Evolutionary conservation across 1,140 invertebrate species (phyloP), one percentile per base, ranked within the genome.

Genomic region (Lordiphosa mommai): DNA sequence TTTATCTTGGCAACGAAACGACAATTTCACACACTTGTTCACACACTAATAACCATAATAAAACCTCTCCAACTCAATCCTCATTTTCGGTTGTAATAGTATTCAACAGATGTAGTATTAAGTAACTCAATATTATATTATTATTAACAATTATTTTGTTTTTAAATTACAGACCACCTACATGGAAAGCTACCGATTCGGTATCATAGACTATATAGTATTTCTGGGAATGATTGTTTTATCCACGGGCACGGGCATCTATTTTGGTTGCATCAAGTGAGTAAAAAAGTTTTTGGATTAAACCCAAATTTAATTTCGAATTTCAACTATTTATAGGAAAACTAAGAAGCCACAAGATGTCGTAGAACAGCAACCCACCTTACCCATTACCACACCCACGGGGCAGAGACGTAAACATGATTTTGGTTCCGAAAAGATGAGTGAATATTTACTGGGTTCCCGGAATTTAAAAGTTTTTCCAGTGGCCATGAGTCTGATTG

Each of bases 401-500:
- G 38, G 58, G 32, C 65, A 8, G 50, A 50, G 43, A n/a, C 61
- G 61, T 1, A 69, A 56, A 34, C 52, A 84, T 57, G 82, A 89
- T 58, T 89, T 89, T 46, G 88, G 88, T 40, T 89, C 88, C 34
- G 67, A 74, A 59, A 88, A 87, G 51, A 85, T 93, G 58, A 90
- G 91, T 56, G 94, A 95, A 72, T 95, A 95, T 88, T 89, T 95
- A 52, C 91, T 95, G 30, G 95, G 94, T 16, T 93, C 93, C 51
- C 92, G 91, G 61, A 91, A 92, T 49, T 91, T 96, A 90, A 92
- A 92, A 48, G 92, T 94, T 6, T 94, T 95, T 74, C 95, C 95
- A 0, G 94, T 96, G 14, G 92, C 95, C n/a, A 93, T 96, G 90
- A 96, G 94, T 1, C 89, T 96, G 17, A 92, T 96, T 69, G 94